Percentiles rank a stretch among this genome's conserved stretches.
Evolutionary conservation across 2,888 invertebrate species (phyloP).

Genomic region (Andrena marginata): DNA sequence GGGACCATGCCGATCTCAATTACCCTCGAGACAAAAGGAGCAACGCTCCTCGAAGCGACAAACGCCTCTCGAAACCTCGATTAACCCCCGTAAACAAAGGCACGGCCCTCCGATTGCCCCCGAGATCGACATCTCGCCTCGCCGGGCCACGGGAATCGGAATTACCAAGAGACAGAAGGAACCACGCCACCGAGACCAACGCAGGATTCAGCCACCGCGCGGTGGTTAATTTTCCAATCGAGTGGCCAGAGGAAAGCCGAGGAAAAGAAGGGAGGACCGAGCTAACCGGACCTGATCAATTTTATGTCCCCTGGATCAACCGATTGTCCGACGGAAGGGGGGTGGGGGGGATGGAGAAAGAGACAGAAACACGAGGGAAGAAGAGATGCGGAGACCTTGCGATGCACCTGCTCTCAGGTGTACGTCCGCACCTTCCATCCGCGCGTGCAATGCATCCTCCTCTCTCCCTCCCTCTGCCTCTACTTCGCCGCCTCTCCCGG

Average conservation of each 20-base stretch:
- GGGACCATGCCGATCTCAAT: too few species aligned
- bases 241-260: constrained; percentile 13
- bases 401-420: constrained; percentile 74
- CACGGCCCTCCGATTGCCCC: too few species aligned
- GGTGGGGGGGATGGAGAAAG: not conserved
- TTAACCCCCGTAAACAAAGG: too few species aligned
- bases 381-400: constrained; percentile 67
- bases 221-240: constrained; percentile 35
- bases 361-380: constrained; percentile 42
- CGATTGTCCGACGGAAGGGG: constrained; percentile 56
- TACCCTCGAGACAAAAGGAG: too few species aligned
- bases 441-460: constrained; percentile 67
- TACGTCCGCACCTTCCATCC: constrained; percentile 71
- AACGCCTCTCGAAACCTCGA: too few species aligned
- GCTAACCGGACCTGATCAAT: constrained; percentile 48
- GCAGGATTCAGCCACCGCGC: not conserved
- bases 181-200: not conserved
- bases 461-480: constrained; percentile 17
- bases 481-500: constrained; percentile 1
- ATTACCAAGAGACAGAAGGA: not conserved
- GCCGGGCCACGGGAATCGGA: not conserved
- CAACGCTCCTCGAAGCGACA: too few species aligned
- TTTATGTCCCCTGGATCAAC: constrained; percentile 54
- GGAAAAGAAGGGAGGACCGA: constrained; percentile 4
- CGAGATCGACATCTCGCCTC: not conserved